phyloP scores from a whole-genome alignment of 2,888 invertebrate species.

The Phaedon cochleariae region DNA sequence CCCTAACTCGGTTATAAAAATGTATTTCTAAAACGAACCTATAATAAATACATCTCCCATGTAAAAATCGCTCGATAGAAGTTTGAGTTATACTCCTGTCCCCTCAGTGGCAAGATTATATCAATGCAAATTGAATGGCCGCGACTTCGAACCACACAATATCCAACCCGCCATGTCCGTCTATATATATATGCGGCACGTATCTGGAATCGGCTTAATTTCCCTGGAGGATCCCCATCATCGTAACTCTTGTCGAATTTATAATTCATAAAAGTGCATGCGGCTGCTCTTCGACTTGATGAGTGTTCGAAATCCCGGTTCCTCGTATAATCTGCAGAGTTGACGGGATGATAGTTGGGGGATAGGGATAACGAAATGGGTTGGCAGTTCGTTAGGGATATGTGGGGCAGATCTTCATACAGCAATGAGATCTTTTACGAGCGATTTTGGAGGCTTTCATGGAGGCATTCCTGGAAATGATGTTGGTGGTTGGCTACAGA shows the following conservation, averaged over 20 bases:
- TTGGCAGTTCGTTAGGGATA: background rate
- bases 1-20: no score
- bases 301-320: background rate
- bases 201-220: conserved; percentile 1
- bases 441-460: background rate
- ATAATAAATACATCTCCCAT: no score
- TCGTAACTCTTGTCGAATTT: conserved; percentile 52
- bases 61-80: background rate
- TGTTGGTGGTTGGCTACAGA: no score
- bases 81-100: conserved; percentile 3
- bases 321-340: background rate
- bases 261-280: conserved; percentile 52
- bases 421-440: background rate
- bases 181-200: background rate
- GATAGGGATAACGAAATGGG: background rate
- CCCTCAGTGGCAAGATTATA: background rate
- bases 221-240: conserved; percentile 48
- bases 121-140: background rate
- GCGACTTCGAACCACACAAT: background rate
- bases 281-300: conserved; percentile 13
- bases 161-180: background rate
- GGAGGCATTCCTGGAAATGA: no score
- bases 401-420: background rate
- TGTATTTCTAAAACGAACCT: no score
- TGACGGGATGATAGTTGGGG: background rate